Evolutionary conservation across 2,113 vertebrate species (phyloP).

Genomic region (Laticauda colubrina): DNA sequence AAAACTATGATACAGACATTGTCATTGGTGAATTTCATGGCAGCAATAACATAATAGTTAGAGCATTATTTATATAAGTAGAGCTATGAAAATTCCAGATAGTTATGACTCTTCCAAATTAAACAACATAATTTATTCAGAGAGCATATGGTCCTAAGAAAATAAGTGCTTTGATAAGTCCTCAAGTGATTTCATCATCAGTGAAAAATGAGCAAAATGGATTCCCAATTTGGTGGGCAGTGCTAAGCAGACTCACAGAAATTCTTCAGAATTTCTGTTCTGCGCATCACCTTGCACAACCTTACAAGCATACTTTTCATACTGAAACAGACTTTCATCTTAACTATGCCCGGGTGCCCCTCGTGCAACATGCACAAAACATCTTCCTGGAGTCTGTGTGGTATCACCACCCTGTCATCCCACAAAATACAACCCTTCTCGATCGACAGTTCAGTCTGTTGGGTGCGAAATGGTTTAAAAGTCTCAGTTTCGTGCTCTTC

Average conservation of each 20-base stretch:
- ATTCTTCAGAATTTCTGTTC: conserved; percentile 15
- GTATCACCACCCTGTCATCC: too few species aligned
- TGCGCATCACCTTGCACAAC: conserved; percentile 14
- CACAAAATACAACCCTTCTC: too few species aligned
- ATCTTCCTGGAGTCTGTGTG: too few species aligned
- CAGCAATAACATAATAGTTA: conserved; percentile 27
- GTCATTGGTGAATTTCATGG: conserved; percentile 21
- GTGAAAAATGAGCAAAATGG: conserved; percentile 40
- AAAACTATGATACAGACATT: conserved; percentile 33
- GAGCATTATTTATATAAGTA: conserved; percentile 19
- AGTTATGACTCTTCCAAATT: conserved; percentile 36
- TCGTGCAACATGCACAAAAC: too few species aligned
- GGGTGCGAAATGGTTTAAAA: too few species aligned
- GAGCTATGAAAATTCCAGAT: conserved; percentile 31
- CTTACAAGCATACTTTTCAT: conserved; percentile 27
- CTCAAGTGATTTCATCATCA: conserved; percentile 28
- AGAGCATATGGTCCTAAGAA: conserved; percentile 18
- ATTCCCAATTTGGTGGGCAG: conserved; percentile 36
- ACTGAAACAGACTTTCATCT: too few species aligned
- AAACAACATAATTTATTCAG: conserved; percentile 53
- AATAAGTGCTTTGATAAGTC: conserved; percentile 34
- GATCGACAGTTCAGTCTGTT: too few species aligned
- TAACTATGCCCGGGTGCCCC: too few species aligned
- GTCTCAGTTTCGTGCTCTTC: too few species aligned
- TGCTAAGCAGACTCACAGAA: neutral